Percentiles rank a stretch among this genome's conserved stretches.
phyloP scores from a whole-genome alignment of 2,113 vertebrate genomes.

The Microcebus murinus region DNA sequence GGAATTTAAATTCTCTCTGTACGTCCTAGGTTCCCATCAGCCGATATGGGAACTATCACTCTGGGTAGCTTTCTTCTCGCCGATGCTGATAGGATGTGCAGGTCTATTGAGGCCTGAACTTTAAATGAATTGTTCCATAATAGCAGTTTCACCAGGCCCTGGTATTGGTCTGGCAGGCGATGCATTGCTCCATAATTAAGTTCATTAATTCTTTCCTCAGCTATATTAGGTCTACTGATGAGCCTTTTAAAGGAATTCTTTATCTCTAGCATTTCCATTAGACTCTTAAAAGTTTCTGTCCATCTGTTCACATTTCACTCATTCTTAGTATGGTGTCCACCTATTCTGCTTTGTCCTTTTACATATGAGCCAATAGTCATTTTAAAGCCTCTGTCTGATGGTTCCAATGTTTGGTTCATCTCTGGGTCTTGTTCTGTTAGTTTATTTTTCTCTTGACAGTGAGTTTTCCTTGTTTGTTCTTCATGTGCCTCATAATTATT shows the following conservation, averaged over 20 bases:
- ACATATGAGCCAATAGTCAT: not conserved
- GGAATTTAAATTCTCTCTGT: too few species aligned
- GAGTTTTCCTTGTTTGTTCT: not conserved
- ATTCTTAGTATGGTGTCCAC: not conserved
- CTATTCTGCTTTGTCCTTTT: not conserved
- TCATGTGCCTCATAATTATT: not conserved
- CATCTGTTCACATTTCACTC: not conserved
- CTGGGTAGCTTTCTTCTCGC: too few species aligned
- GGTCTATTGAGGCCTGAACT: too few species aligned
- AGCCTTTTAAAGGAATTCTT: not conserved
- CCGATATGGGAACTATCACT: too few species aligned
- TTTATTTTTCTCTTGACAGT: not conserved
- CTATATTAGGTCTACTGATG: not conserved
- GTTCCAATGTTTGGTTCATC: not conserved
- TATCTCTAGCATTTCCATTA: not conserved
- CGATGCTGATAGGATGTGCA: too few species aligned
- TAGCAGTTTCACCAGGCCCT: too few species aligned
- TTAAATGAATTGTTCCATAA: too few species aligned
- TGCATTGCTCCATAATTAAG: too few species aligned
- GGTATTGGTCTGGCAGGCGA: too few species aligned
- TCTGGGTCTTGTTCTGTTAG: not conserved
- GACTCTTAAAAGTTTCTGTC: too few species aligned
- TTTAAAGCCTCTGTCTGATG: not conserved
- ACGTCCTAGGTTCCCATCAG: too few species aligned
- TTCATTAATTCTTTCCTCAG: not conserved